Base-by-base conservation (phyloP, 2,888 invertebrate genomes). In the Fragum fragum region DNA sequence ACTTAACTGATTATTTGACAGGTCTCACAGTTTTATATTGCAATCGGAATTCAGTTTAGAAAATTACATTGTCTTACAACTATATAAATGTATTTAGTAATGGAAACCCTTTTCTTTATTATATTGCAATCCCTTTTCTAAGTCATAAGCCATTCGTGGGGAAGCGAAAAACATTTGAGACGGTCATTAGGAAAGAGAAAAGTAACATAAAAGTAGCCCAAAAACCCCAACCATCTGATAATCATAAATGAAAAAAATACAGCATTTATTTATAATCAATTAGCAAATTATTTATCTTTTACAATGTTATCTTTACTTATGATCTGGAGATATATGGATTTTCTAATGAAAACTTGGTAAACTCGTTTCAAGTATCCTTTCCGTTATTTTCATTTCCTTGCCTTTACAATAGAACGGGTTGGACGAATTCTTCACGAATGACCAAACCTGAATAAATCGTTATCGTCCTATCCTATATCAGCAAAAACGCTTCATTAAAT, bases 361-460 rank as follows among this genome's bases (percentile, higher is more conserved):
- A 42, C 39, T 18, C 21, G 42, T 39, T 66, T 42, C 39, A 66
- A 2, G 9, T 21, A 21, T 66, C 42, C 42, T 42, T 39, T 42
- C 66, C 66, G 66, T 66, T 66, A 66, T 42, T 66, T 66, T 66
- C 42, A 21, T 66, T 66, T 66, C 66, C 42, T 66, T 66, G 23
- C 42, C 23, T 66, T 61, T 66, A 66, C 66, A 66, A 66, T 66
- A 66, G 26, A 66, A 66, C 66, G 66, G 66, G 66, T 66, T 66
- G 66, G 66, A 66, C 66, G 21, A 66, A 66, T 66, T 66, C 66
- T 66, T 66, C 66, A 66, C 66, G 66, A 66, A 66, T 66, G 66
- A 66, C 66, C 66, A 66, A 42, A 39, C 66, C 42, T 42, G 66
- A 66, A 66, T 66, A 66, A 39, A 26, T 66, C 23, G 66, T 66